phyloP scores from a whole-genome alignment of 1,140 invertebrate species.

The Sycophila sp. region DNA sequence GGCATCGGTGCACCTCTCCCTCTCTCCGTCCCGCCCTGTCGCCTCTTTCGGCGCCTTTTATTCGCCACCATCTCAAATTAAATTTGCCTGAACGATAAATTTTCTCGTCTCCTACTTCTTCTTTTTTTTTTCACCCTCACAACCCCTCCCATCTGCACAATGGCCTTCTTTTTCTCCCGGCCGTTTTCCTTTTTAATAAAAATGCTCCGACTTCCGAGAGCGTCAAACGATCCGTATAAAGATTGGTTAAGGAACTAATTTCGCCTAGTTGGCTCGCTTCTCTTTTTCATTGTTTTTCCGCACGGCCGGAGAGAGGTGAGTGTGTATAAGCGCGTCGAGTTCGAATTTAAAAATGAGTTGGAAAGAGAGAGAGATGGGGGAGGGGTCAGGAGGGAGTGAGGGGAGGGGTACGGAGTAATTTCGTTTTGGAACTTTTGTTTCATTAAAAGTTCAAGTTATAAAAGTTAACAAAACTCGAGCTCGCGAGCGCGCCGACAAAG shows the following conservation, averaged over 20 bases:
- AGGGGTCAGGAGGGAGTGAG: not conserved
- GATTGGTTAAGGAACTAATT: conserved; percentile 8
- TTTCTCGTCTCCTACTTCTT: conserved; percentile 38
- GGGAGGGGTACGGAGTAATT: conserved; percentile 18
- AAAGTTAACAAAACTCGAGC: conserved; percentile 34
- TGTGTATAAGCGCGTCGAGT: not conserved
- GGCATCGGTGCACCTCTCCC: conserved; percentile 47
- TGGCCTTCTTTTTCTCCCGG: too few species aligned
- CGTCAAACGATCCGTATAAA: not conserved
- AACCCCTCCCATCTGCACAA: too few species aligned
- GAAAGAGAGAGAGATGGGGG: not conserved
- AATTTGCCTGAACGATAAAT: conserved; percentile 54
- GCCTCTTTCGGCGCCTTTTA: conserved; percentile 32
- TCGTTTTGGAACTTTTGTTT: conserved; percentile 37
- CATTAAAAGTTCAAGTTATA: conserved; percentile 37
- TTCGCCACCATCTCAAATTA: conserved; percentile 45
- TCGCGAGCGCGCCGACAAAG: conserved; percentile 14
- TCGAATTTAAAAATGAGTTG: conserved; percentile 22
- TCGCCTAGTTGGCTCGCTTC: not conserved
- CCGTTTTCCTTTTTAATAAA: conserved; percentile 12
- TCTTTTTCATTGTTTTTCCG: not conserved
- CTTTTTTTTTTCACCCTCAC: too few species aligned
- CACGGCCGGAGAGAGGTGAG: not conserved
- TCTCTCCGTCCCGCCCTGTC: conserved; percentile 18
- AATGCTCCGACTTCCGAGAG: not conserved